Base-by-base conservation (phyloP, 2,797 vertebrate species). In the Chromobotia macracanthus region DNA sequence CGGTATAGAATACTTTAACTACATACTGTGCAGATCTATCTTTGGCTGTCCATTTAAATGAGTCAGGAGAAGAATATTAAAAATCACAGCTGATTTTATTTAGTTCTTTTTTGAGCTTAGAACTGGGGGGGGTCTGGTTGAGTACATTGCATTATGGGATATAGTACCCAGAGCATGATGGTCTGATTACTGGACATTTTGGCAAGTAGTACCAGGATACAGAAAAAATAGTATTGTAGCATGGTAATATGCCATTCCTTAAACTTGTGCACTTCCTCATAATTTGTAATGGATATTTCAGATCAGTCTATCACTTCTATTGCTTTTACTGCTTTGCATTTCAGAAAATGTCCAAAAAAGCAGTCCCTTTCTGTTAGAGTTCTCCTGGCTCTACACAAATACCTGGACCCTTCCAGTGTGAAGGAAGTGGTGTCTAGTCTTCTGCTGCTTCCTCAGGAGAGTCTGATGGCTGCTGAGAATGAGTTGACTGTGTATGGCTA, bases 401-500 rank as follows among this genome's bases (percentile, higher is more conserved):
- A 91, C 88, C 93, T 98, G 94, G 89, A 92, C 61, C 71, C 87
- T 0, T 6, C 85, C 41, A 85, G 83, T 31, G 84, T 97, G 41
- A 92, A 87, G 11, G 92, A 96, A 48, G 86, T 97, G 74, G 90
- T 92, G 9, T 92, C 94, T 50, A 86, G 90, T 35, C 84, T 98
- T 87, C 90, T 98, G 1, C 88, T 85, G 3, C 94, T 97, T 46
- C 95, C 96, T 2, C 89, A 93, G 55, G 83, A 83, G 68, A 87
- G 77, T 46, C 88, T 98, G 13, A 84, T 94, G 75, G 70, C 86
- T 88, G 8, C 84, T 13, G 81, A 64, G 50, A 55, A 86, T 7
- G 61, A 88, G 0, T 88, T 98, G 18, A 97, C 91, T 11, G n/a
- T 82, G 11, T 95, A 97, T 0, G 96, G 96, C 0, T 81, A 85